These are phyloP conservation scores for Galago senegalensis DNA, from an alignment of 2,797 vertebrate species.

Conservation along the genomic window DNA sequence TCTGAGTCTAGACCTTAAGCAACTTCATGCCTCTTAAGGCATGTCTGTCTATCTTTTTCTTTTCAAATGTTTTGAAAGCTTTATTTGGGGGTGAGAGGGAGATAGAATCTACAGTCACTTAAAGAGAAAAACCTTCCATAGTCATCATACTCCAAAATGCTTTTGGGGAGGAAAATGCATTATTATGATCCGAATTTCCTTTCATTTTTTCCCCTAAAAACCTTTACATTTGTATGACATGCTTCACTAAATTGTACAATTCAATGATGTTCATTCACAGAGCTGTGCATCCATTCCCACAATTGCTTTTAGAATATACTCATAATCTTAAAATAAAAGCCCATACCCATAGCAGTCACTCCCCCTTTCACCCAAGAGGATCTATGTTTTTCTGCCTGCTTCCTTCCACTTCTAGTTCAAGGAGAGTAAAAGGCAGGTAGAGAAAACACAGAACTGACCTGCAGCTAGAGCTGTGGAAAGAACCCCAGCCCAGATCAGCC, in stretches of 20 bases:
- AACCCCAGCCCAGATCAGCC: background rate
- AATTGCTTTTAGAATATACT: background rate
- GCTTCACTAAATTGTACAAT: background rate
- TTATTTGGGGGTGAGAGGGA: background rate
- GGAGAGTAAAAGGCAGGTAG: background rate
- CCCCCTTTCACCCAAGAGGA: background rate
- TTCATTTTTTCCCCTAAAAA: background rate
- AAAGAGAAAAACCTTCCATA: constrained; percentile 1
- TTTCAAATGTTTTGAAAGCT: background rate
- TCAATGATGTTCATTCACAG: background rate
- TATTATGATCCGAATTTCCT: background rate
- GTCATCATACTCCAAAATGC: background rate
- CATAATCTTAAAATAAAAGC: background rate
- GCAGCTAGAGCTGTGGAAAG: background rate
- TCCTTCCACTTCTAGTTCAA: background rate
- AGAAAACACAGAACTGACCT: background rate
- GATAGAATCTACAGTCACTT: background rate
- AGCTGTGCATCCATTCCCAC: background rate
- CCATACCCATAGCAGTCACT: background rate
- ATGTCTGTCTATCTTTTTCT: background rate
- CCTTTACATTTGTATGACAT: background rate
- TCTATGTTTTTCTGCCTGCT: background rate
- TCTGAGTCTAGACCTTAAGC: background rate
- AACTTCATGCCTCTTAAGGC: background rate
- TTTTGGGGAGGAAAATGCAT: background rate